Evolutionary conservation across 2,113 vertebrate species (phyloP).

Genomic region (Pterophyllum scalare): DNA sequence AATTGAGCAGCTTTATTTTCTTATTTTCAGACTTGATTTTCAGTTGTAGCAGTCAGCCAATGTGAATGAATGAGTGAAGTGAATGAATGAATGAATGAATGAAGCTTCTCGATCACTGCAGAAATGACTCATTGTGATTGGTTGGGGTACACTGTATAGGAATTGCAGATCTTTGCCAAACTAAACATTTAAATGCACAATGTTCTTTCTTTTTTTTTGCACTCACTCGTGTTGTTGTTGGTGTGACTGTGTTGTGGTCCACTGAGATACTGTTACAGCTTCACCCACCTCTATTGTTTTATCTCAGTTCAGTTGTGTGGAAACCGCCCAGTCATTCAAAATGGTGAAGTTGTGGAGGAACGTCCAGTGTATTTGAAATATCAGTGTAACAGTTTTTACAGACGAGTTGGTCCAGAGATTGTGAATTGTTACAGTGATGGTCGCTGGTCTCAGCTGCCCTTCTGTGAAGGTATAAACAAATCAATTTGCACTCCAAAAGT

Average conservation of each 20-base stretch:
- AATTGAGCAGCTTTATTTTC: no score
- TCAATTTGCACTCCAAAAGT: rapidly evolving
- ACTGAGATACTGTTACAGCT: no score
- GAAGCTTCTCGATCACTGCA: rapidly evolving
- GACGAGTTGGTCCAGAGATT: not conserved
- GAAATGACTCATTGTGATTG: rapidly evolving
- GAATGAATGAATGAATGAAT: not conserved
- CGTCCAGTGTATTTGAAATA: rapidly evolving
- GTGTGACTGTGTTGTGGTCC: no score
- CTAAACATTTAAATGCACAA: not conserved
- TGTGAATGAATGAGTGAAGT: rapidly evolving
- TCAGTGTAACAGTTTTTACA: not conserved
- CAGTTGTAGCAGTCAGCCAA: not conserved
- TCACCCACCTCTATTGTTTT: rapidly evolving
- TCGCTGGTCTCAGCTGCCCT: not conserved
- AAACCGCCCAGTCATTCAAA: rapidly evolving
- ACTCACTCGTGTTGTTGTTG: not conserved
- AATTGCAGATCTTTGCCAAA: no score
- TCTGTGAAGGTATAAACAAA: not conserved
- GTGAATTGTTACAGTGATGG: not conserved
- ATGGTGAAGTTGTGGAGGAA: rapidly evolving
- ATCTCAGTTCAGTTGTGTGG: not conserved
- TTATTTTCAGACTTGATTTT: no score
- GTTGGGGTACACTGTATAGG: not conserved
- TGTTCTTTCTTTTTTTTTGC: not conserved